Percentiles rank a stretch among this genome's conserved stretches.
These are phyloP conservation scores for Drosophila pegasa DNA, from an alignment of 2,888 invertebrate genomes.

Conservation along the genomic window DNA sequence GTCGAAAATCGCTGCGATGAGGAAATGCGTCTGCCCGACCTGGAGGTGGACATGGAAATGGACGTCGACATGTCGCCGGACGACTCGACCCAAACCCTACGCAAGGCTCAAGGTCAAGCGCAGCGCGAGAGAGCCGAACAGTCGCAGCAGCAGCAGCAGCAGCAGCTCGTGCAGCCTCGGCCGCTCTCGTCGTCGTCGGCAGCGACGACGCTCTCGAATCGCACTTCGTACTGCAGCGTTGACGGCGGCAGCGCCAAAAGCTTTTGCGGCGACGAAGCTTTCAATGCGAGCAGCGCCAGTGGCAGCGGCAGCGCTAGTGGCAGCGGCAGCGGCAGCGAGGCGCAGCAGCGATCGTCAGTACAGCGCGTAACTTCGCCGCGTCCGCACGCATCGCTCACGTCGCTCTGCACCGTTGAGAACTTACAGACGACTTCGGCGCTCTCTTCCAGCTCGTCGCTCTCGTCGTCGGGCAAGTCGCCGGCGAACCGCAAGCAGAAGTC, in stretches of 20 bases:
- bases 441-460: constrained; percentile 57
- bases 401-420: constrained; percentile 72
- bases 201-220: constrained; percentile 83
- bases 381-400: constrained; percentile 78
- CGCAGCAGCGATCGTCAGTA: constrained; percentile 71
- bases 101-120: constrained; percentile 78
- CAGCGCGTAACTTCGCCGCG: constrained; percentile 82
- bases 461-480: constrained; percentile 46
- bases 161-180: constrained; percentile 74
- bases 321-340: constrained; percentile 36
- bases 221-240: constrained; percentile 83
- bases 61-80: constrained; percentile 77
- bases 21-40: constrained; percentile 81
- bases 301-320: constrained; percentile 22
- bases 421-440: constrained; percentile 18
- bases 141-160: constrained; percentile 44
- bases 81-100: constrained; percentile 85
- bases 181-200: constrained; percentile 79
- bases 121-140: constrained; percentile 37
- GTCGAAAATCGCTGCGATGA: constrained; percentile 91
- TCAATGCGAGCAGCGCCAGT: constrained; percentile 30
- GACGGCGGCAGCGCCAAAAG: constrained; percentile 63
- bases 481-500: constrained; percentile 35
- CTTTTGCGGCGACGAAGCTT: constrained; percentile 78
- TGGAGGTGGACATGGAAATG: constrained; percentile 40